Evolutionary conservation across 2,113 vertebrate species (phyloP).

Genomic region (Prochilodus magdalenae): DNA sequence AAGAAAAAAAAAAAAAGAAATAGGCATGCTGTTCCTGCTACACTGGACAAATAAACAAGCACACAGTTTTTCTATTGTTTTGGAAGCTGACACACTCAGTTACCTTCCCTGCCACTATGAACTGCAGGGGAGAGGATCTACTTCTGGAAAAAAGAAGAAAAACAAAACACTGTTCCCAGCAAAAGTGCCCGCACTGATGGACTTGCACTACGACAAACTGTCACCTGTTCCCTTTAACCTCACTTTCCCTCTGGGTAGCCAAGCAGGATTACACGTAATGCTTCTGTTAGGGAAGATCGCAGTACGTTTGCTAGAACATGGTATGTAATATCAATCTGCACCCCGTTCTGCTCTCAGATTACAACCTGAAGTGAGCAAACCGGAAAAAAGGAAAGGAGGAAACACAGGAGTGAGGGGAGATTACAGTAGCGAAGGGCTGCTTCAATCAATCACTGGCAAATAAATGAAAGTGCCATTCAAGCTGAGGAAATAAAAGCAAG

Average conservation of each 20-base stretch:
- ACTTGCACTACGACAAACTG: not conserved
- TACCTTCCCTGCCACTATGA: not conserved
- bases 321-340: conserved; percentile 32
- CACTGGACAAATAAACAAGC: not conserved
- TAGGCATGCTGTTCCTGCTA: not conserved
- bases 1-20: too few relatives aligned
- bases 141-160: not conserved
- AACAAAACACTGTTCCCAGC: not conserved
- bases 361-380: conserved; percentile 30
- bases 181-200: not conserved
- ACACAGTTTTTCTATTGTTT: not conserved
- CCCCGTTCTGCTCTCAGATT: conserved; percentile 12
- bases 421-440: conserved; percentile 34
- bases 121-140: not conserved
- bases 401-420: conserved; percentile 12
- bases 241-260: not conserved
- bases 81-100: not conserved
- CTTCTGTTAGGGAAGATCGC: conserved; percentile 26
- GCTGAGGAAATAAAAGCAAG: conserved; percentile 31
- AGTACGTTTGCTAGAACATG: not conserved
- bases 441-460: conserved; percentile 45
- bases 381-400: not conserved
- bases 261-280: not conserved
- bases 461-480: conserved; percentile 43
- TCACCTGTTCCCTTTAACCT: not conserved